These are phyloP conservation scores for Ridgeia piscesae DNA, from an alignment of 1,140 invertebrate species.

Conservation along the genomic window DNA sequence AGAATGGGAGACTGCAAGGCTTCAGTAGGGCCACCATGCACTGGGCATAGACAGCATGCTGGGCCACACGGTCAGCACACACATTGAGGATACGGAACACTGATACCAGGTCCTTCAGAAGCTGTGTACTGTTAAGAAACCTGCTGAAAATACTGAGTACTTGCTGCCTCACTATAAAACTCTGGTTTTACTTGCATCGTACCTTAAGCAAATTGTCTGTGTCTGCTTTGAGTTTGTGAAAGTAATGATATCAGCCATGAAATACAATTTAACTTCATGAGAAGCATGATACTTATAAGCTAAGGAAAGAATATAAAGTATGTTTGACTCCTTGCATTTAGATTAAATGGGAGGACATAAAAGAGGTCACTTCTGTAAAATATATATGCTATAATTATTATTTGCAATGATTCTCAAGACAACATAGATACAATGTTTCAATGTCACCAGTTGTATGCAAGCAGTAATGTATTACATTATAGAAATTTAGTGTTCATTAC, in stretches of 20 bases:
- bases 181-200: background rate
- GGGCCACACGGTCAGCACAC: constrained; percentile 52
- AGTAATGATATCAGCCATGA: no score
- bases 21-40: constrained; percentile 51
- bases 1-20: constrained; percentile 51
- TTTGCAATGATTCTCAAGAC: background rate
- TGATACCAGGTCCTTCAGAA: constrained; percentile 55
- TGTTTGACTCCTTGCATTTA: background rate
- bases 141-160: background rate
- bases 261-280: no score
- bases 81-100: constrained; percentile 56
- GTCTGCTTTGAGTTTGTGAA: no score
- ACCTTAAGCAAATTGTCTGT: no score
- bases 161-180: background rate
- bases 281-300: no score
- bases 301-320: background rate
- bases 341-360: background rate
- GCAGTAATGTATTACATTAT: no score
- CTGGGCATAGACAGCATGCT: constrained; percentile 48
- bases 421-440: no score
- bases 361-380: background rate
- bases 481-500: no score
- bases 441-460: no score
- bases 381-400: background rate
- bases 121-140: constrained; percentile 33